phyloP scores from a whole-genome alignment of 92 coral and sea anemone species.

The Zoanthus solanderi region DNA sequence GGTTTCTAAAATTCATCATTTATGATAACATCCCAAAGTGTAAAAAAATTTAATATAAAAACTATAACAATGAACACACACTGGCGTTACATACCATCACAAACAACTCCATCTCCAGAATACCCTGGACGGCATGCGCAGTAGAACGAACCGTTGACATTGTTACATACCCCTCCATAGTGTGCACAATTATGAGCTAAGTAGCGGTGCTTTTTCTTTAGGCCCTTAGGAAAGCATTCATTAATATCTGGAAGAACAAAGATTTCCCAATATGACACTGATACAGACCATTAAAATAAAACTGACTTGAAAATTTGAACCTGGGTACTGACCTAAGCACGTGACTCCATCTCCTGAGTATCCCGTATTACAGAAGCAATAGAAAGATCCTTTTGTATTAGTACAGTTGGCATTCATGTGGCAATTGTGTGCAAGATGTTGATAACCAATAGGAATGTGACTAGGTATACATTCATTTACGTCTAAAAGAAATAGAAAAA shows the following conservation, averaged over 20 bases:
- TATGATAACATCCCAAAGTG: too few species aligned
- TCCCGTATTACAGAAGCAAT: constrained; percentile 69
- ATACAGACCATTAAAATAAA: not conserved
- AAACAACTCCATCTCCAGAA: constrained; percentile 40
- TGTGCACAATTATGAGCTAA: constrained; percentile 43
- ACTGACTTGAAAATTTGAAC: not conserved
- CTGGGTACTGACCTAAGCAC: constrained; percentile 47
- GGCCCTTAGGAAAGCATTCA: constrained; percentile 15
- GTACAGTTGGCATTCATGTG: constrained; percentile 68
- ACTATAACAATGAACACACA: too few species aligned
- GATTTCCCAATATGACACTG: not conserved
- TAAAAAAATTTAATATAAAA: too few species aligned
- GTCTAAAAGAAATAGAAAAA: not conserved
- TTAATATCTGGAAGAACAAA: constrained; percentile 23
- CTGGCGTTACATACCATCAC: constrained; percentile 28
- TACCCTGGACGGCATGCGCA: constrained; percentile 40
- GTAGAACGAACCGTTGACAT: constrained; percentile 44
- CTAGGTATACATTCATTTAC: constrained; percentile 7
- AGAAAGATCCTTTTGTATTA: constrained; percentile 74
- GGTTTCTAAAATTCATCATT: too few species aligned
- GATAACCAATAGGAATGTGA: not conserved
- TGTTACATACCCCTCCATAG: constrained; percentile 39
- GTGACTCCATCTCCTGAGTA: constrained; percentile 75
- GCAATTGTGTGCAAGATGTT: constrained; percentile 60
- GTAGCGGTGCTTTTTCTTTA: constrained; percentile 19